phyloP scores from a whole-genome alignment of 2,888 invertebrate species.

The Pristionchus arcanus region DNA sequence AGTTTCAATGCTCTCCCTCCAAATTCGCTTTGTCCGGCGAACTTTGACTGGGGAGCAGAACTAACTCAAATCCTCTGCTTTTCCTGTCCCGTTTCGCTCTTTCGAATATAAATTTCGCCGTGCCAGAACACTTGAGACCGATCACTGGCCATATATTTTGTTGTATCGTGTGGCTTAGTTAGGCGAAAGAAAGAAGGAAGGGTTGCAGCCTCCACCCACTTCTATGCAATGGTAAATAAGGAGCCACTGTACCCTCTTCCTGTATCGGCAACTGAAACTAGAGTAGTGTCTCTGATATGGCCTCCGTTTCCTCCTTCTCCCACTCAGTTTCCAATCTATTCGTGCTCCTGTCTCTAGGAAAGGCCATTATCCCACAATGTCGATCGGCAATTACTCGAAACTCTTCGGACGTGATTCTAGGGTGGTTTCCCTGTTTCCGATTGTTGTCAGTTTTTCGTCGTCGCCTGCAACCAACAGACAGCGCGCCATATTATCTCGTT shows the following conservation, averaged over 20 bases:
- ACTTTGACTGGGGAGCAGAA: background rate
- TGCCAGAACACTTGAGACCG: background rate
- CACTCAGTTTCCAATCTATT: constrained; percentile 12
- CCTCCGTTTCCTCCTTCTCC: background rate
- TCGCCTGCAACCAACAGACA: no score
- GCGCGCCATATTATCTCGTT: no score
- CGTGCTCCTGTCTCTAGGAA: background rate
- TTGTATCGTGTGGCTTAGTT: constrained; percentile 1
- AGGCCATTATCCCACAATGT: background rate
- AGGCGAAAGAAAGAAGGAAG: background rate
- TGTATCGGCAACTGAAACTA: background rate
- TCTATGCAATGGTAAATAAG: background rate
- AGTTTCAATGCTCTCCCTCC: background rate
- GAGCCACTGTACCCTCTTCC: background rate
- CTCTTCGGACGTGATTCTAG: background rate
- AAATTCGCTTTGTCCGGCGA: background rate
- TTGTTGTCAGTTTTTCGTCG: no score
- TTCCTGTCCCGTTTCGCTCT: background rate
- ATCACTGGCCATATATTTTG: constrained; percentile 23
- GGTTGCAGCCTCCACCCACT: background rate
- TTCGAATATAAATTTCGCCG: background rate
- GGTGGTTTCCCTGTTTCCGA: background rate
- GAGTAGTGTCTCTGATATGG: background rate
- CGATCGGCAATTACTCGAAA: constrained; percentile 7
- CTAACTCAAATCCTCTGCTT: background rate